Base-by-base conservation (phyloP, 2,797 vertebrate genomes). In the Melanitta fusca region DNA sequence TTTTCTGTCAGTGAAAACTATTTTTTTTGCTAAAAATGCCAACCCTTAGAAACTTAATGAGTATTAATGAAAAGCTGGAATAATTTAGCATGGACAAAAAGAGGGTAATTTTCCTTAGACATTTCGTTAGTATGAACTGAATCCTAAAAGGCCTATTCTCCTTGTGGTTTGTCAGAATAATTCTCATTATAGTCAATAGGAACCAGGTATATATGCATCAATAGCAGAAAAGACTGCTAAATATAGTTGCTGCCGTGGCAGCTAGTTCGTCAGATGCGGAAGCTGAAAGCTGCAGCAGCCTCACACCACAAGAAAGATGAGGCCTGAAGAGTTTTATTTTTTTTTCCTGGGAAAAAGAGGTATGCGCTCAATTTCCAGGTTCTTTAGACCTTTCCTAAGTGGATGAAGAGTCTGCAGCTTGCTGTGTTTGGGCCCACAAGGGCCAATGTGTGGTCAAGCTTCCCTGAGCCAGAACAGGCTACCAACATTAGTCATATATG, bases 41-140 rank as follows among this genome's bases (percentile, higher is more conserved):
- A 95, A 10, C 45, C 61, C 49, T 91, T 89, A 88, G 83, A 96
- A 96, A 73, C 84, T 65, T 95, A 95, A 91, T 95, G 82, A 90
- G 88, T 93, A 91, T 95, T 96, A 96, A 92, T 92, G 92, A 92
- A 96, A 84, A 95, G 51, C 54, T 91, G 65, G 70, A 96, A 83
- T 92, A 80, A 87, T 88, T 95, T 53, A 87, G 16, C 61, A 47
- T 71, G 65, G 75, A 79, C 91, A 62, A 91, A 91, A 79, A 91
- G 75, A 72, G 69, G 49, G 58, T 75, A 88, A 85, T 89, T 93
- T 95, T 84, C 45, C 54, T 68, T 71, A 85, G 54, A 92, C 32
- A 38, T 90, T 74, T 88, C 2, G 5, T 83, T 96, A 85, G 72
- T 88, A 81, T 5, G 1, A 85, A 62, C 68, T 43, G 75, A 85